These are phyloP conservation scores for Crocodylus rhombifer DNA, from an alignment of 2,797 vertebrate genomes.

Conservation along the genomic window DNA sequence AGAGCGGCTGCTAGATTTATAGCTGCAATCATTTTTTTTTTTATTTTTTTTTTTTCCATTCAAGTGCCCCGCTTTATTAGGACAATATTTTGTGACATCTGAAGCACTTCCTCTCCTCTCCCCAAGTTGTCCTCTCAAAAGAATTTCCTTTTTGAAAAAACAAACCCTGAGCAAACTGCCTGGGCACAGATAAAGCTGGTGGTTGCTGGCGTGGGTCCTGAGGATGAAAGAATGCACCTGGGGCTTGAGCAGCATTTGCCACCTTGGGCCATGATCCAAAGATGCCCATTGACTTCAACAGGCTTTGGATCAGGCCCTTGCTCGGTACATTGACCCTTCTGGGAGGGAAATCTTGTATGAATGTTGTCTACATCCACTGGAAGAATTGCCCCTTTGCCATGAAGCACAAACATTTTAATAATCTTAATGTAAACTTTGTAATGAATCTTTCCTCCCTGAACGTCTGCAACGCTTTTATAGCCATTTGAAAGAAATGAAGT, in stretches of 20 bases:
- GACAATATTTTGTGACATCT: constrained; percentile 71
- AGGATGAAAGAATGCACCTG: not conserved
- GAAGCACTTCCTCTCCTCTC: constrained; percentile 59
- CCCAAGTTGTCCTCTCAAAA: not conserved
- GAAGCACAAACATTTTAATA: not conserved
- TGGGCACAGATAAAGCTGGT: constrained; percentile 24
- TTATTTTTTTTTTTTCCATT: not conserved
- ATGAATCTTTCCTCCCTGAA: not conserved
- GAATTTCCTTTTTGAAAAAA: not conserved
- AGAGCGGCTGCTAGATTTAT: constrained; percentile 91
- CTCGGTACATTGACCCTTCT: not conserved
- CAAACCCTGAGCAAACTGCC: constrained; percentile 2
- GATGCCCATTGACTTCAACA: not conserved
- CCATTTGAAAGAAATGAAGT: constrained; percentile 17
- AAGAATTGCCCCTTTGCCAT: not conserved
- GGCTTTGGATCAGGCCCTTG: not conserved
- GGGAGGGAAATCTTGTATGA: not conserved
- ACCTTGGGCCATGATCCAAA: not conserved
- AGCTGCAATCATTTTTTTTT: constrained; percentile 65
- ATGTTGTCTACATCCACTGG: not conserved
- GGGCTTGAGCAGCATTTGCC: constrained; percentile 9
- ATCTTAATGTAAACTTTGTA: constrained; percentile 20
- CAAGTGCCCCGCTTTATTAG: constrained; percentile 66
- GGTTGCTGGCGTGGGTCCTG: constrained; percentile 14
- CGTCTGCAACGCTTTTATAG: constrained; percentile 49